Evolutionary conservation across 2,113 vertebrate genomes (phyloP), one percentile per base, ranked within the genome.

Genomic region (Mobula birostris): DNA sequence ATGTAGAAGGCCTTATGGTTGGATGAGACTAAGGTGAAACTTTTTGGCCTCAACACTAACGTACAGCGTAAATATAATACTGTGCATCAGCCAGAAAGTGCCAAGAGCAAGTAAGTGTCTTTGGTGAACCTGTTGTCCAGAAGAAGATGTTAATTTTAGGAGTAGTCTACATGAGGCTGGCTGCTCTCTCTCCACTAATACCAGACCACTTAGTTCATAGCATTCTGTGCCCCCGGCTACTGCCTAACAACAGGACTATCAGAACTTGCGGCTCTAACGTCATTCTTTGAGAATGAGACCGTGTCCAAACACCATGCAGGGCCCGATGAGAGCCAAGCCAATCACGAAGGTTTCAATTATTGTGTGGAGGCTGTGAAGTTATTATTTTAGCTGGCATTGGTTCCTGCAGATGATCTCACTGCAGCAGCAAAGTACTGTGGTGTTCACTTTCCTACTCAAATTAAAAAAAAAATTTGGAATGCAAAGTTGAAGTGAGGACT

Each of bases 211-310:
- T 83, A 15, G 11, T 4, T 12, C 83, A 87, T 4, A 85, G 8
- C 83, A 5, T 14, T 2, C 56, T 87, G 24, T n/a, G 29, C 24
- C 58, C 56, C 48, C 19, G 19, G 36, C 17, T 83, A 17, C 6
- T 48, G 40, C 17, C 80, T 40, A 83, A 56, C 40, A 21, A 24
- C 40, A 17, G 24, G 79, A 4, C 48, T 48, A 27, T 48, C 48
- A 58, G 56, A 61, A 9, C 7, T 61, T 87, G 56, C 27, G 48
- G 21, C 11, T 87, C 58, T 61, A 27, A 87, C 21, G 29, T 21
- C 56, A 87, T 87, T 87, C 58, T n/a, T 87, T 87, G 15, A 17
- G 83, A n/a, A 87, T 87, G 83, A 87, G 56, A 87, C 83, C 56
- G 63, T 63, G 24, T 87, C 58, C 61, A 88, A 88, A 88, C 14